Percentiles rank a stretch among this genome's conserved stretches.
Evolutionary conservation across 2,888 invertebrate species (phyloP).

Genomic region (Perithous albicinctus): DNA sequence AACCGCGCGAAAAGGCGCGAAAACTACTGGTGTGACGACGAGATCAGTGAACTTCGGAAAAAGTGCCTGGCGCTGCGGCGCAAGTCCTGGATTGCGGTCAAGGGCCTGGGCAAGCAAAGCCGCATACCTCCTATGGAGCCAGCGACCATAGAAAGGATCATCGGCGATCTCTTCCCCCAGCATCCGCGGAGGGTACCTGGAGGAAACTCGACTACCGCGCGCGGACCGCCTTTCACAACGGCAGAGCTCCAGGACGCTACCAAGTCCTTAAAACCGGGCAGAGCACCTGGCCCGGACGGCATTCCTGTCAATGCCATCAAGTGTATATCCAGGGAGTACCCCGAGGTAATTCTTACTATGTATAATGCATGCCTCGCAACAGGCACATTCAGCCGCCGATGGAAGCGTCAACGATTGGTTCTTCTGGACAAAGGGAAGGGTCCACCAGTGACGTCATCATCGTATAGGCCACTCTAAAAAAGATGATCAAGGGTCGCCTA

Average conservation of each 20-base stretch:
- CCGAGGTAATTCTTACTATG: constrained; percentile 47
- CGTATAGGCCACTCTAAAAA: constrained; percentile 66
- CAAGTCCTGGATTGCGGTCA: constrained; percentile 32
- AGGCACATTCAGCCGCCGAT: constrained; percentile 49
- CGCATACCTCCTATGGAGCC: constrained; percentile 35
- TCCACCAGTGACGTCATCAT: constrained; percentile 44
- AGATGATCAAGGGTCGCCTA: constrained; percentile 63
- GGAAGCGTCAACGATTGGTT: constrained; percentile 59
- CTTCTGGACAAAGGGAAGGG: constrained; percentile 66
- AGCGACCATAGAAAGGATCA: constrained; percentile 19
- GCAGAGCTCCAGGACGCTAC: constrained; percentile 46
- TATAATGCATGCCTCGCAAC: constrained; percentile 55
- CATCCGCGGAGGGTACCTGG: constrained; percentile 15
- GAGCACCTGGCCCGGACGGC: constrained; percentile 61
- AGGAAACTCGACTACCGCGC: not conserved
- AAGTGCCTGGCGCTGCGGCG: no score
- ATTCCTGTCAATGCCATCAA: constrained; percentile 48
- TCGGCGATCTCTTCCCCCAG: constrained; percentile 32
- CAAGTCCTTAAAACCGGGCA: constrained; percentile 45
- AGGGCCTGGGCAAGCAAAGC: constrained; percentile 5
- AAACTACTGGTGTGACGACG: constrained; percentile 2
- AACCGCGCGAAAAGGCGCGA: not conserved
- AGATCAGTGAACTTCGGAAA: no score
- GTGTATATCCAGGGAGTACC: constrained; percentile 27
- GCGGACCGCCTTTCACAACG: constrained; percentile 25